phyloP scores from a whole-genome alignment of 92 coral and sea anemone species.

The Phenganax subtilis region DNA sequence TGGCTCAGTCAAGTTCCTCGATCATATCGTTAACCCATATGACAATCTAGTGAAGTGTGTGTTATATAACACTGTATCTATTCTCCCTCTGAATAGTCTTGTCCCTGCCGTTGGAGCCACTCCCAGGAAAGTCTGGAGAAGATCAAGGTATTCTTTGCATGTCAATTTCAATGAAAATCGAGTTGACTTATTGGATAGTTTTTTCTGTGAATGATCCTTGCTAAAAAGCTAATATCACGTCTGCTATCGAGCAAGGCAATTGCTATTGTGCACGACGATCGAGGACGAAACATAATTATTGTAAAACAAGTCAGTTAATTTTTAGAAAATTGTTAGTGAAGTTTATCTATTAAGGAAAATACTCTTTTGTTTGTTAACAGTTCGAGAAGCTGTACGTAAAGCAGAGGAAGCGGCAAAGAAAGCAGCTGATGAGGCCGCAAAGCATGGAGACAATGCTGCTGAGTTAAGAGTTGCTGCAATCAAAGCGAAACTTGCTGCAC shows the following conservation, averaged over 20 bases:
- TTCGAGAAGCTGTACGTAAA: slow-evolving; percentile 82
- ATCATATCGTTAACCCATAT: slow-evolving; percentile 23
- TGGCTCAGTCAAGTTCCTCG: neutral
- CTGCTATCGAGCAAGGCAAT: too few species aligned
- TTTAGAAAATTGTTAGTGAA: neutral
- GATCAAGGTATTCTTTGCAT: slow-evolving; percentile 59
- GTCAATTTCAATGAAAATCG: too few species aligned
- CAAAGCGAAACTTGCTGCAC: slow-evolving; percentile 41
- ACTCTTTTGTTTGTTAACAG: slow-evolving; percentile 28
- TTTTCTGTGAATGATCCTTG: too few species aligned
- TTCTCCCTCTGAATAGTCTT: slow-evolving; percentile 42
- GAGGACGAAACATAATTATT: too few species aligned
- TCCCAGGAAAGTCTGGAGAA: slow-evolving; percentile 64
- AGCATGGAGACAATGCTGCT: slow-evolving; percentile 74
- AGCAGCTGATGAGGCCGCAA: slow-evolving; percentile 73
- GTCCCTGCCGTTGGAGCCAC: slow-evolving; percentile 65
- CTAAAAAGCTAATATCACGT: too few species aligned
- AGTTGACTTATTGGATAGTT: too few species aligned
- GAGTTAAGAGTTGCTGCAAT: slow-evolving; percentile 61
- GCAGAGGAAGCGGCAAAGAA: slow-evolving; percentile 88
- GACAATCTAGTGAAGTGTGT: neutral
- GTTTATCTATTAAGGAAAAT: neutral
- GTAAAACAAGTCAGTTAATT: too few species aligned
- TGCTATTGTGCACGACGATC: too few species aligned
- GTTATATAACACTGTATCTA: neutral